Evolutionary conservation across 2,113 vertebrate species (phyloP).

Genomic region (Stomatorhinus ivindoensis): DNA sequence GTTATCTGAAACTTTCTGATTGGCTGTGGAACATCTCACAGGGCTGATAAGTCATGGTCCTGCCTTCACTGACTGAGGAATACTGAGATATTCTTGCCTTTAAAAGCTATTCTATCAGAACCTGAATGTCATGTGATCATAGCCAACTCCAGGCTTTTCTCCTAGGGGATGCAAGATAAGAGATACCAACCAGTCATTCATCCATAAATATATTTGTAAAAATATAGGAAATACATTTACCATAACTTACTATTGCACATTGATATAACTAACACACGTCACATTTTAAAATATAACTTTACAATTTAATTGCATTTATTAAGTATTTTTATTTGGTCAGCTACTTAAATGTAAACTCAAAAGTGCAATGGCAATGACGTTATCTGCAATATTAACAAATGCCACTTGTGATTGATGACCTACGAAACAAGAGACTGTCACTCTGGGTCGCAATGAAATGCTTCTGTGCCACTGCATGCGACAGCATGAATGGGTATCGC

Average conservation of each 20-base stretch:
- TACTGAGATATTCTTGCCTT: background rate
- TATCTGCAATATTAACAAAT: background rate
- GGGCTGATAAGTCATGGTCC: background rate
- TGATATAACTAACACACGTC: background rate
- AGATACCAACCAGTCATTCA: background rate
- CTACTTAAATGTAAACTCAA: background rate
- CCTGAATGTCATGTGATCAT: background rate
- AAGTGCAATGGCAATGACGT: background rate
- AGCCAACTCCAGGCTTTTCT: background rate
- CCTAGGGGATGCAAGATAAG: background rate
- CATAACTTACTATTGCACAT: background rate
- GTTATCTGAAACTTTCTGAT: background rate
- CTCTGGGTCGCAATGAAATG: background rate
- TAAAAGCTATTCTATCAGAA: background rate
- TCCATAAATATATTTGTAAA: background rate
- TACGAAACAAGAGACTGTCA: background rate
- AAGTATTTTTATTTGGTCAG: background rate
- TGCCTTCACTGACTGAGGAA: background rate
- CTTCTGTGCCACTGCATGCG: background rate
- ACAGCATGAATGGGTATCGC: background rate
- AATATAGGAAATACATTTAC: background rate
- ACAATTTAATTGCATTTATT: background rate
- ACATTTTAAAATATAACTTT: background rate
- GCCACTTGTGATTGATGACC: background rate
- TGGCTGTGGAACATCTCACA: background rate